These are phyloP conservation scores for Notospermus geniculatus DNA, from an alignment of 1,140 invertebrate genomes.

Conservation along the genomic window DNA sequence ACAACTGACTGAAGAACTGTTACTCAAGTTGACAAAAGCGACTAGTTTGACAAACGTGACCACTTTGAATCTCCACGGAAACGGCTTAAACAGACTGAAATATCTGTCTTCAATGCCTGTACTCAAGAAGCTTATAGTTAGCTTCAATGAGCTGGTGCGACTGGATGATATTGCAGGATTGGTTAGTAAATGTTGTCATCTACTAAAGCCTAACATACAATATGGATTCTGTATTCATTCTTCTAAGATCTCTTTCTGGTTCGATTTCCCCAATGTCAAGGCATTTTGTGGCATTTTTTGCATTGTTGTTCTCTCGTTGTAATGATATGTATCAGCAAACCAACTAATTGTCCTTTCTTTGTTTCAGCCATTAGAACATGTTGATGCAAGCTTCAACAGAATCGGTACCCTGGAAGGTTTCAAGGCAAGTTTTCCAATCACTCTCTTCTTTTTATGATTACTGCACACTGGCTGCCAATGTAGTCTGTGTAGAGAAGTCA, in stretches of 20 bases:
- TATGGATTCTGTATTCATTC: background rate
- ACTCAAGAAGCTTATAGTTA: slow-evolving; percentile 45
- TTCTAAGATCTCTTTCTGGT: background rate
- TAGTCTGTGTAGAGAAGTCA: background rate
- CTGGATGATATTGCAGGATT: slow-evolving; percentile 49
- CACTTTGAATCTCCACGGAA: slow-evolving; percentile 51
- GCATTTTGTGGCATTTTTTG: too few species aligned
- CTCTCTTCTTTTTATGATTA: too few species aligned
- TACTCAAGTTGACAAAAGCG: slow-evolving; percentile 34
- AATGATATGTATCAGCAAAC: too few species aligned
- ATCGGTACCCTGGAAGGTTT: slow-evolving; percentile 49
- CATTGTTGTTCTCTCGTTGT: too few species aligned
- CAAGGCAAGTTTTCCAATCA: too few species aligned
- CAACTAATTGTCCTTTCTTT: too few species aligned
- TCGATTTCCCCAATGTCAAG: too few species aligned
- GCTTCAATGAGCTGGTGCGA: slow-evolving; percentile 50
- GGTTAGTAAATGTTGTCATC: slow-evolving; percentile 30
- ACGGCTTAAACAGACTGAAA: slow-evolving; percentile 46
- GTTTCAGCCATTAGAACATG: slow-evolving; percentile 39
- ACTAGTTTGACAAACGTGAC: slow-evolving; percentile 39
- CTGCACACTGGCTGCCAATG: slow-evolving; percentile 30
- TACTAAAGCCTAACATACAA: background rate
- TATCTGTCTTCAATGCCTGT: slow-evolving; percentile 32
- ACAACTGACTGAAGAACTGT: slow-evolving; percentile 40
- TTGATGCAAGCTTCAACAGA: slow-evolving; percentile 55